Percentiles rank a stretch among this genome's conserved stretches.
phyloP scores from a whole-genome alignment of 2,888 invertebrate species.

The Marasmarcha lunaedactyla region DNA sequence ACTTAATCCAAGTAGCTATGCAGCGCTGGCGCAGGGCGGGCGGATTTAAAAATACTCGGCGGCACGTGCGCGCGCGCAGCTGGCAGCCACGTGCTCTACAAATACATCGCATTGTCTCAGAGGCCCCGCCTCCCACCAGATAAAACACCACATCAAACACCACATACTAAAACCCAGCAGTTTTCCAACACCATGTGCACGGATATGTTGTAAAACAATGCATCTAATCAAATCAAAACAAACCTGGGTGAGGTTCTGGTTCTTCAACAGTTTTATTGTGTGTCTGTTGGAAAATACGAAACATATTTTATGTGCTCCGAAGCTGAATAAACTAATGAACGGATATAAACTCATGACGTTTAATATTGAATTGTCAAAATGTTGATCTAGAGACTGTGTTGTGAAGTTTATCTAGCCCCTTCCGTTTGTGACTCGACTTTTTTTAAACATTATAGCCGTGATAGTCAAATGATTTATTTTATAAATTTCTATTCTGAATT shows the following conservation, averaged over 20 bases:
- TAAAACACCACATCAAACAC: constrained; percentile 66
- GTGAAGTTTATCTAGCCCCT: too few species aligned
- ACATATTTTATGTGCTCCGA: too few species aligned
- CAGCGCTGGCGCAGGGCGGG: constrained; percentile 24
- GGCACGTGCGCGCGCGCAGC: constrained; percentile 64
- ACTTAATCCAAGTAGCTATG: background rate
- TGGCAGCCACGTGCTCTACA: constrained; percentile 63
- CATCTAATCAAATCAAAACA: constrained; percentile 2
- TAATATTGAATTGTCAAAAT: too few species aligned
- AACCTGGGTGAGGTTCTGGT: background rate
- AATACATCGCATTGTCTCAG: constrained; percentile 67
- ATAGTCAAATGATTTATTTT: too few species aligned
- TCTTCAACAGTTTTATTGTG: background rate
- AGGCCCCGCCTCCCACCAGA: constrained; percentile 55
- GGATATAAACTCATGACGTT: too few species aligned
- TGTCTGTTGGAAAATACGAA: background rate
- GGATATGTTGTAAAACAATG: constrained; percentile 10
- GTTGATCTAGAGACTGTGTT: too few species aligned
- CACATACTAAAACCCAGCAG: constrained; percentile 38
- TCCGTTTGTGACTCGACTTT: too few species aligned
- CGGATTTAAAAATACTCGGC: constrained; percentile 52
- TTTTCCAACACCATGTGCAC: constrained; percentile 28
- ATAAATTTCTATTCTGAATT: too few species aligned
- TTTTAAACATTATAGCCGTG: too few species aligned
- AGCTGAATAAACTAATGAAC: too few species aligned